Percentiles rank a stretch among this genome's conserved stretches.
These are phyloP conservation scores for Ichneumoninae sp. DNA, from an alignment of 2,888 invertebrate genomes.

Conservation along the genomic window DNA sequence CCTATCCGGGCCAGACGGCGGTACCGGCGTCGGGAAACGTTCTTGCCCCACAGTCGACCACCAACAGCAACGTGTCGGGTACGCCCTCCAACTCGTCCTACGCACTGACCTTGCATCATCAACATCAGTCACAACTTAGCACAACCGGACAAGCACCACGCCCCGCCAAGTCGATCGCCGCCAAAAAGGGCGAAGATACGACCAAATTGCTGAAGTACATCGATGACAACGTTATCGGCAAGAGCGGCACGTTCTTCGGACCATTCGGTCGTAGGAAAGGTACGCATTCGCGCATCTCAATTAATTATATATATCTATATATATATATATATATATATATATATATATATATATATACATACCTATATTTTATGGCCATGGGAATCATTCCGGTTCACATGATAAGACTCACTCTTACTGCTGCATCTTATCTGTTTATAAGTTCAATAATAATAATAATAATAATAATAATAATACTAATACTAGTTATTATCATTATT, in stretches of 20 bases:
- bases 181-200: constrained; percentile 88
- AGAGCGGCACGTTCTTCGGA: constrained; percentile 91
- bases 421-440: background rate
- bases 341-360: background rate
- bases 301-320: background rate
- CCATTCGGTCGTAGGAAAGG: constrained; percentile 94
- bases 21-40: constrained; percentile 56
- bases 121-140: constrained; percentile 33
- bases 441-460: background rate
- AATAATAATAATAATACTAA: too few relatives aligned
- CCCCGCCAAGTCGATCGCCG: constrained; percentile 80
- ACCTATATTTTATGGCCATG: background rate
- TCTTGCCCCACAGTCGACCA: constrained; percentile 37
- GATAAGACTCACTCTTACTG: background rate
- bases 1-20: constrained; percentile 61
- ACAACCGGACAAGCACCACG: constrained; percentile 80
- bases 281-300: constrained; percentile 77
- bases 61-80: constrained; percentile 21
- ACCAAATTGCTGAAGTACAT: constrained; percentile 91
- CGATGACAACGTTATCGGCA: constrained; percentile 92
- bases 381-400: background rate
- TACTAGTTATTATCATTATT: too few relatives aligned
- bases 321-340: background rate
- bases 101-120: constrained; percentile 20
- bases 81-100: constrained; percentile 24